Evolutionary conservation across 2,888 invertebrate species (phyloP).

Genomic region (Brachypalpus laphriformis): DNA sequence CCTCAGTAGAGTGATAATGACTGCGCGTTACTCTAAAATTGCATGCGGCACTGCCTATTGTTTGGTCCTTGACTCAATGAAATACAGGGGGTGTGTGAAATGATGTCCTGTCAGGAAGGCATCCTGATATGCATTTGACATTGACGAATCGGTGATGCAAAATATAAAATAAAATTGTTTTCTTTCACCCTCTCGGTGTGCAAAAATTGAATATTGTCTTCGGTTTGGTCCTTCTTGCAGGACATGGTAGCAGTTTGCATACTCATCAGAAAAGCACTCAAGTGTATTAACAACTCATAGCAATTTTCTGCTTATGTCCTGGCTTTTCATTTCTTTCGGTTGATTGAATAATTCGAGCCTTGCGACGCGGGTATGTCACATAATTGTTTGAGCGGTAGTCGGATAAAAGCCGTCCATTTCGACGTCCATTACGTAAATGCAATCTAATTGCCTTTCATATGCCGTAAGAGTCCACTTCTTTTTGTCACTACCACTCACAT

Average conservation of each 20-base stretch:
- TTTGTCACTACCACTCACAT: constrained; percentile 9
- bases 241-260: constrained; percentile 3
- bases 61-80: constrained; percentile 6
- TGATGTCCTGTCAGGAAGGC: constrained; percentile 62
- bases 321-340: constrained; percentile 50
- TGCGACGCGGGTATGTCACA: no score
- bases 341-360: constrained; percentile 52
- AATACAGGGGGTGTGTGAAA: constrained; percentile 21
- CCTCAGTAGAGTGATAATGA: constrained; percentile 43
- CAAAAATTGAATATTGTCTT: constrained; percentile 37
- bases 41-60: constrained; percentile 53
- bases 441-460: constrained; percentile 57
- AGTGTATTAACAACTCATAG: constrained; percentile 53
- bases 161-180: background rate
- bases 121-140: constrained; percentile 82
- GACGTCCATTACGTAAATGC: constrained; percentile 68
- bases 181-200: background rate
- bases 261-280: constrained; percentile 61
- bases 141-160: constrained; percentile 80
- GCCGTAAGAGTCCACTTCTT: constrained; percentile 23
- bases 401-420: constrained; percentile 58
- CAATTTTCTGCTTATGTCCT: constrained; percentile 37
- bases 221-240: constrained; percentile 23
- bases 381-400: constrained; percentile 40
- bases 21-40: constrained; percentile 34